Evolutionary conservation across 2,113 vertebrate species (phyloP).

Genomic region (Abramis brama): DNA sequence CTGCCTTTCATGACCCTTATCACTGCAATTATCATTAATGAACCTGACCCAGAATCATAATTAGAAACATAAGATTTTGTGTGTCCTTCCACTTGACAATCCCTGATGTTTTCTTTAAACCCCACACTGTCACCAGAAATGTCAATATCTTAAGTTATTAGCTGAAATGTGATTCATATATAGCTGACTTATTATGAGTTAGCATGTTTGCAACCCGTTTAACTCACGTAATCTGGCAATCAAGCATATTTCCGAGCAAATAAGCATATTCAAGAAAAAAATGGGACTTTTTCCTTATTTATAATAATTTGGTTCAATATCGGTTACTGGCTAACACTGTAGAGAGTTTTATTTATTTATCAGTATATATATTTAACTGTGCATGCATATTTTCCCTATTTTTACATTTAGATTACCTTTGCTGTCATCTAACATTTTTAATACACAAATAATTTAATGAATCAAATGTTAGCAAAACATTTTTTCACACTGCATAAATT

Average conservation of each 20-base stretch:
- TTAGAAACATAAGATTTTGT: neutral
- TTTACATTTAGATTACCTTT: too few species aligned
- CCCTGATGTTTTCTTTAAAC: neutral
- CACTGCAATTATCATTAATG: constrained; percentile 35
- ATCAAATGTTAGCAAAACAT: too few species aligned
- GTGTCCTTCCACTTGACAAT: neutral
- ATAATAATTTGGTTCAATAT: neutral
- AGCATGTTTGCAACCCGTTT: neutral
- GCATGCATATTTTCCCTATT: too few species aligned
- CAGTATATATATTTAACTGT: neutral
- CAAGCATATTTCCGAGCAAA: neutral
- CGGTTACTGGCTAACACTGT: neutral
- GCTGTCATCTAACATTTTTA: too few species aligned
- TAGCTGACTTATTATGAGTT: neutral
- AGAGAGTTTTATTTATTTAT: too few species aligned
- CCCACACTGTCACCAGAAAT: neutral
- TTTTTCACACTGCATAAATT: too few species aligned
- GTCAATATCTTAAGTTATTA: neutral
- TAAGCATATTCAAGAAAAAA: neutral
- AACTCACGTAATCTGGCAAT: neutral
- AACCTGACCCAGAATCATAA: constrained; percentile 27
- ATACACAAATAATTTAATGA: too few species aligned
- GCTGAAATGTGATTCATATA: neutral
- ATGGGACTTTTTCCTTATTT: neutral
- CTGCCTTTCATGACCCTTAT: constrained; percentile 15